Conservation (phyloP, 2,797 vertebrate species). For the Urosaurus nigricauda region DNA sequence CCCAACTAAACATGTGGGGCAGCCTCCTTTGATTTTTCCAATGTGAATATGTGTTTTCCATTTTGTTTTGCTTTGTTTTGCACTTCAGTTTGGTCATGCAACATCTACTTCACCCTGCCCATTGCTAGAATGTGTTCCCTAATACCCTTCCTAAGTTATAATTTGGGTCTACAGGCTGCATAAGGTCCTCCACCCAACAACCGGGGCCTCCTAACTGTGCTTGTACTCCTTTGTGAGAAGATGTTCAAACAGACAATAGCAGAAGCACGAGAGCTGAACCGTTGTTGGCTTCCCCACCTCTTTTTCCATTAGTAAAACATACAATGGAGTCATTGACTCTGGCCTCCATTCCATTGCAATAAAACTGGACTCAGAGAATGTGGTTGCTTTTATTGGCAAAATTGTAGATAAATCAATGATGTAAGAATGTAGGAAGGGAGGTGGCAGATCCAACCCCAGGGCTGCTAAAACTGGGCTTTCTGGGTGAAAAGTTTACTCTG, state of each 20-base stretch:
- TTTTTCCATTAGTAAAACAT: constrained; percentile 75
- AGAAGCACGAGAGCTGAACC: constrained; percentile 41
- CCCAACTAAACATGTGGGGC: too few relatives aligned
- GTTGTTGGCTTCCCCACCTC: constrained; percentile 47
- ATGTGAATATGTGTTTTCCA: too few relatives aligned
- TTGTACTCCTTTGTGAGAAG: constrained; percentile 16
- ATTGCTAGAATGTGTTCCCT: background rate
- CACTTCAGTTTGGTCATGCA: background rate
- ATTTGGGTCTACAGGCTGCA: background rate
- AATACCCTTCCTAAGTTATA: background rate
- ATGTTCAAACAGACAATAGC: constrained; percentile 31
- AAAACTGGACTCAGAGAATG: constrained; percentile 77
- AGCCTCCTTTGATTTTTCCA: too few relatives aligned
- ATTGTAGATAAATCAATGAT: constrained; percentile 71
- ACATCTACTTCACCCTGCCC: background rate
- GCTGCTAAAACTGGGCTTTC: constrained; percentile 40
- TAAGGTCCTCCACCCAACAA: background rate
- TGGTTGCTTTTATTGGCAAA: constrained; percentile 80
- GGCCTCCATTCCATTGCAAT: constrained; percentile 71
- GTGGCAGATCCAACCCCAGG: constrained; percentile 62
- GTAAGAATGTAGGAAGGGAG: constrained; percentile 66
- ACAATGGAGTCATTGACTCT: constrained; percentile 60
- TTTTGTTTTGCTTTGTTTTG: too few relatives aligned
- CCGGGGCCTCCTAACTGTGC: background rate
- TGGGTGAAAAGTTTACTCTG: constrained; percentile 81